A percentile compares a stretch with the other conserved stretches of the same genome.
Conservation (phyloP, 2,888 invertebrate species). For the Fragum fragum region DNA sequence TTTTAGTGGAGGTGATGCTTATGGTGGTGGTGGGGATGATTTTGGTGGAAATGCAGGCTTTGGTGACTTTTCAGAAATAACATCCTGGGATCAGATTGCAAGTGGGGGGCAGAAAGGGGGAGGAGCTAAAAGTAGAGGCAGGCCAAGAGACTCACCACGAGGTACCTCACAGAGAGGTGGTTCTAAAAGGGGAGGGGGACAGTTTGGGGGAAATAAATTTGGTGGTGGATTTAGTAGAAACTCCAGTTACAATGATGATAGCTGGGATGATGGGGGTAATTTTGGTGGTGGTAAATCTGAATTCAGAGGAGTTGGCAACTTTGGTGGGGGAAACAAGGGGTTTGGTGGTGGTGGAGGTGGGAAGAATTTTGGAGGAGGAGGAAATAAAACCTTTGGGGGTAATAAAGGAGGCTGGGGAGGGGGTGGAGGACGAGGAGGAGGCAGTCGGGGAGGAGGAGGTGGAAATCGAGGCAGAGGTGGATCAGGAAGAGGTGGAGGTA, state of each 20-base stretch:
- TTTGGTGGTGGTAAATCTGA: constrained; percentile 63
- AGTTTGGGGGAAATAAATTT: constrained; percentile 27
- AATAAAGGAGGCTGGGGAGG: constrained; percentile 62
- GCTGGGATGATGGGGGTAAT: constrained; percentile 61
- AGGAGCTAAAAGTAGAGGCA: background rate
- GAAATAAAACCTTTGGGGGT: constrained; percentile 22
- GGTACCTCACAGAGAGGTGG: background rate
- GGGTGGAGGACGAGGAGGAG: constrained; percentile 34
- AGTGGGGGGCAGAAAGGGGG: constrained; percentile 1
- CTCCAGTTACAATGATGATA: constrained; percentile 45
- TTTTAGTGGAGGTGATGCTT: background rate
- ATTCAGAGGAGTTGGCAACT: constrained; percentile 52
- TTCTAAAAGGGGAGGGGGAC: background rate
- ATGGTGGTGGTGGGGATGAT: background rate
- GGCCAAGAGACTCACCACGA: background rate
- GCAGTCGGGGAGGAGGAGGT: constrained; percentile 21
- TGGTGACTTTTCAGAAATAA: constrained; percentile 32
- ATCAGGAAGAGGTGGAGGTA: constrained; percentile 33
- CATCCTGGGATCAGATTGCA: constrained; percentile 56
- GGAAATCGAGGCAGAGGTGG: constrained; percentile 27
- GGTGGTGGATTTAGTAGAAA: constrained; percentile 51
- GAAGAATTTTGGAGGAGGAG: constrained; percentile 5
- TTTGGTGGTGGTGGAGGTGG: constrained; percentile 80
- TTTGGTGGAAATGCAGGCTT: background rate
- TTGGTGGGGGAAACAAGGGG: constrained; percentile 71